Base-by-base conservation (phyloP, 2,797 vertebrate species). In the Oreochromis mossambicus region DNA sequence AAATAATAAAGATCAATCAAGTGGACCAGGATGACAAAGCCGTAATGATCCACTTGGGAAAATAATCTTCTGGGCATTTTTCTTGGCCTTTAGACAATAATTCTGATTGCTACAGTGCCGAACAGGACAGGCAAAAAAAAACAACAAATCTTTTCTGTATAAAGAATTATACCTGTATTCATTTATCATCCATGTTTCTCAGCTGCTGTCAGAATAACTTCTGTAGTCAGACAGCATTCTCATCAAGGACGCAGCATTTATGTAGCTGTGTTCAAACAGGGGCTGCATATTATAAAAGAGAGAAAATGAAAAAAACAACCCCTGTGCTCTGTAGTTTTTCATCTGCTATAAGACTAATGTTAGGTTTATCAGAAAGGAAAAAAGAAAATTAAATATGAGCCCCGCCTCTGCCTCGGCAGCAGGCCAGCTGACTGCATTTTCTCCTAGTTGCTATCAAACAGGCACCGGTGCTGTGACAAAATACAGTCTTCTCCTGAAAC, bases 371-470 rank as follows among this genome's bases (percentile, higher is more conserved):
- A 36, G 32, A 46, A 46, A 43, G 32, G 19, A 77, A 78, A 81
- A 88, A 77, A 38, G 26, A n/a, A 46, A 48, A 77, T 76, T 79
- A 55, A 48, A 84, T 87, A 81, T 63, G 19, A 83, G 61, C 11
- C 54, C 14, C 14, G 43, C 73, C 19, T 9, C 79, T 76, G 81
- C 4, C 78, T 29, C 14, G 82, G 75, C 77, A 85, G 55, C 56
- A 29, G 77, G 78, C 5, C 12, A 84, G 46, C 26, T 77, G 70
- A 36, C 80, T 79, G 38, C 55, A 79, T 50, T 63, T 87, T 81
- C 17, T 78, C 55, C 34, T 41, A 46, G 78, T 52, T 66, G 77
- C 77, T 43, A 79, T 82, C 83, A 87, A 79, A 83, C 76, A 84
- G 51, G 7, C 56, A 54, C 66, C 78, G 48, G 68, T 79, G 84